A percentile compares a stretch with the other conserved stretches of the same genome.
phyloP scores from a whole-genome alignment of 2,113 vertebrate genomes.

The Glaucidium brasilianum region DNA sequence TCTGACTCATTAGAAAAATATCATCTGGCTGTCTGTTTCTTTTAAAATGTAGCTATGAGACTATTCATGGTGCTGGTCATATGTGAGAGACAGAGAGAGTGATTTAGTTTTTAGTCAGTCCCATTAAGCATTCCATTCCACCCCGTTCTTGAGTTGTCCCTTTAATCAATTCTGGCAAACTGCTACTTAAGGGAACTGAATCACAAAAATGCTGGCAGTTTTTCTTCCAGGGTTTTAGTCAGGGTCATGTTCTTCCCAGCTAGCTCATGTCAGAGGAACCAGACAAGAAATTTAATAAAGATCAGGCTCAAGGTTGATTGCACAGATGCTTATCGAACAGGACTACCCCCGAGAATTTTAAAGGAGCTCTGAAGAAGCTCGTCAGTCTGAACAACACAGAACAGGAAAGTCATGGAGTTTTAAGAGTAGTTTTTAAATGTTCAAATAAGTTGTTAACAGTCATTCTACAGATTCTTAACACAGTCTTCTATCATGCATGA shows the following conservation, averaged over 20 bases:
- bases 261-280: background rate
- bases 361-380: background rate
- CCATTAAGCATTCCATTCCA: background rate
- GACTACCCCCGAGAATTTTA: background rate
- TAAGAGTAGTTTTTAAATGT: background rate
- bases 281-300: background rate
- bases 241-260: background rate
- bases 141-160: background rate
- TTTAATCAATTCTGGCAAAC: background rate
- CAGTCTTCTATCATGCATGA: background rate
- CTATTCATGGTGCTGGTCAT: background rate
- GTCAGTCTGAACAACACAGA: background rate
- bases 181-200: background rate
- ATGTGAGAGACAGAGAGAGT: background rate
- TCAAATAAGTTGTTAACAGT: background rate
- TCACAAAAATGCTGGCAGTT: background rate
- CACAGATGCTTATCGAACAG: background rate
- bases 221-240: background rate
- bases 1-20: background rate
- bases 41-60: background rate
- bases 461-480: background rate
- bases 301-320: background rate
- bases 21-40: background rate
- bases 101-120: background rate
- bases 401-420: background rate